A percentile compares a stretch with the other conserved stretches of the same genome.
These are phyloP conservation scores for Cephonodes hylas DNA, from an alignment of 2,888 invertebrate species.

Conservation along the genomic window DNA sequence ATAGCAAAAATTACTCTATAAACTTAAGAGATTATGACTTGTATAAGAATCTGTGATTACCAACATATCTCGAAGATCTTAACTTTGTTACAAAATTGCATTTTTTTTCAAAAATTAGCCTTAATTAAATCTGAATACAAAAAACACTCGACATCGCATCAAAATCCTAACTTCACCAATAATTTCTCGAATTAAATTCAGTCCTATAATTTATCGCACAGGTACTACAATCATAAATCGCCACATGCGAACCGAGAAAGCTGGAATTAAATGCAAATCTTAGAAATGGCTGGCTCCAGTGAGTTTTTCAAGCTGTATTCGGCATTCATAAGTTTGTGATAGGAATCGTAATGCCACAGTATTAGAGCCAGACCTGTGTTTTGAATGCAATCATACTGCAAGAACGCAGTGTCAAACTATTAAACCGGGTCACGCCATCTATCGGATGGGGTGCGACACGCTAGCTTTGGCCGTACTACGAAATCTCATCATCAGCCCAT, in stretches of 20 bases:
- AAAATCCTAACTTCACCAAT: not conserved
- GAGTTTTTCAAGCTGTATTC: not conserved
- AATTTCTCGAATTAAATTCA: not conserved
- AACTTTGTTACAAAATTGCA: too few relatives aligned
- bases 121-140: too few relatives aligned
- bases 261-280: not conserved
- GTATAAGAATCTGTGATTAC: too few relatives aligned
- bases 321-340: slow-evolving; percentile 8
- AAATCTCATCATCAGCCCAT: too few relatives aligned
- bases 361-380: slow-evolving; percentile 19
- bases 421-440: slow-evolving; percentile 54
- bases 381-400: slow-evolving; percentile 49
- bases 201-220: not conserved
- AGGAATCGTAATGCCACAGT: slow-evolving; percentile 14
- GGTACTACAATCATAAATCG: not conserved
- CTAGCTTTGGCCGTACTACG: slow-evolving; percentile 41
- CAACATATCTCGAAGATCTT: too few relatives aligned
- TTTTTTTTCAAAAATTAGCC: too few relatives aligned
- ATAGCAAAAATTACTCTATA: too few relatives aligned
- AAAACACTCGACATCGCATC: not conserved
- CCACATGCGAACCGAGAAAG: not conserved
- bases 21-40: too few relatives aligned
- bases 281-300: not conserved
- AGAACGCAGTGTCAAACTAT: slow-evolving; percentile 53
- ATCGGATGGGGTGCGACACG: slow-evolving; percentile 39